Base-by-base conservation (phyloP, 1,140 invertebrate genomes). In the Apolygus lucorum region DNA sequence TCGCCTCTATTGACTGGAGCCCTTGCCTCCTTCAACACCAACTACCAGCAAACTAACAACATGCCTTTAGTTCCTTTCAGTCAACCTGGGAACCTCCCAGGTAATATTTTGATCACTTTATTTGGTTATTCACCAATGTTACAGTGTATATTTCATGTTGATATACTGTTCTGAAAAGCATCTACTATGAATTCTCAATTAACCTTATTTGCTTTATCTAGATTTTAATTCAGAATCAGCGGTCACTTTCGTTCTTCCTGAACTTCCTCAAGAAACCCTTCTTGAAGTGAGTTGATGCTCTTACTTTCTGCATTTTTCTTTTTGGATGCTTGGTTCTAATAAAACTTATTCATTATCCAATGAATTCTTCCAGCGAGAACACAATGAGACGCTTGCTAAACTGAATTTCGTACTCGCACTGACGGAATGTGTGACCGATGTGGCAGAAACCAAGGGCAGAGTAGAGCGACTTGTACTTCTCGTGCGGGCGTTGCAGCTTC, bases 201-300 rank as follows among this genome's bases (percentile, higher is more conserved):
- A n/a, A n/a, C n/a, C n/a, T n/a, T n/a, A n/a, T n/a, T n/a, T 59
- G 24, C 59, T 63, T 49, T 69, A 72, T 73, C 52, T 69, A 76
- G 75, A 76, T 54, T 66, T 76, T 25, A 73, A 71, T 28, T 71
- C 70, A 59, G 75, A 76, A 17, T 67, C 71, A 42, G 88, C 87
- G 69, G 85, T 91, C 71, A 87, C 87, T 71, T 96, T 96, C 81
- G 85, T 92, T 26, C 86, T 90, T 27, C 94, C 94, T 2, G 95
- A 97, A 78, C 80, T 99, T 68, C 91, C 93, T 42, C 93, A 97
- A 79, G 96, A 99, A 81, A 98, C 95, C 24, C 82, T 99, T 22
- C 85, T 98, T 72, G 93, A 96, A 76, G 88, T 89, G 74, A 42
- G 34, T 42, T 4, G 4, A 42, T 8, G 4, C 34, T 42, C 34